Conservation (phyloP, 2,113 vertebrate species). For the Toxotes chatareus region DNA sequence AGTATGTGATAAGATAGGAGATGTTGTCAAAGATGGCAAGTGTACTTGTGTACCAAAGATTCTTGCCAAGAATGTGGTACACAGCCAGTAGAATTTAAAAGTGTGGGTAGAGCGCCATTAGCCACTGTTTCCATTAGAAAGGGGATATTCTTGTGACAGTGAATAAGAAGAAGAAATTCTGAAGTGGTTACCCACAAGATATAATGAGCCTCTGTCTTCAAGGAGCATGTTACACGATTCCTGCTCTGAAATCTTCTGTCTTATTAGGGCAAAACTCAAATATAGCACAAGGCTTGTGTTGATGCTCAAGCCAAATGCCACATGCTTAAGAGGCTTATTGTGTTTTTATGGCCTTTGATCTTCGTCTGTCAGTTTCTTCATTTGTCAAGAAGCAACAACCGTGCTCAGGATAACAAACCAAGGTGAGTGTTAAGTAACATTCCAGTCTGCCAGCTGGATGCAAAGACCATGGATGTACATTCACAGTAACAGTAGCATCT, state of each 20-base stretch:
- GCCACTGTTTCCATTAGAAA: slow-evolving; percentile 46
- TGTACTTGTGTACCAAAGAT: background rate
- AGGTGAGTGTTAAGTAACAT: slow-evolving; percentile 65
- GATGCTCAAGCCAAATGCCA: slow-evolving; percentile 70
- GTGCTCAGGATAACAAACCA: slow-evolving; percentile 58
- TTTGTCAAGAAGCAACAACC: slow-evolving; percentile 73
- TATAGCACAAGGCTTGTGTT: slow-evolving; percentile 74
- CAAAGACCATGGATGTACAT: slow-evolving; percentile 43
- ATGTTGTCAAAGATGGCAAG: background rate
- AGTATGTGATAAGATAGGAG: background rate
- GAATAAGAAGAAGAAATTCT: slow-evolving; percentile 74
- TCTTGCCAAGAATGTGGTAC: slow-evolving; percentile 21
- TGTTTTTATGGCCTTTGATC: slow-evolving; percentile 76
- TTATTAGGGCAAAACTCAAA: slow-evolving; percentile 86
- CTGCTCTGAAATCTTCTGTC: slow-evolving; percentile 73
- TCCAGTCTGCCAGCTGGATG: slow-evolving; percentile 22
- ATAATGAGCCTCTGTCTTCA: slow-evolving; percentile 76
- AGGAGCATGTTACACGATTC: slow-evolving; percentile 77
- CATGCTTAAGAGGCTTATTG: slow-evolving; percentile 76
- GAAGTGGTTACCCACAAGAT: slow-evolving; percentile 71
- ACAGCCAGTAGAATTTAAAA: slow-evolving; percentile 1
- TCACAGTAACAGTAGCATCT: slow-evolving; percentile 16
- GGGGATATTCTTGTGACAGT: slow-evolving; percentile 48
- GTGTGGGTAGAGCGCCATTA: background rate
- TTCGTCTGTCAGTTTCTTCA: slow-evolving; percentile 61